Conservation (phyloP, 2,888 invertebrate genomes). For the Hirtodrosophila alboralis region DNA sequence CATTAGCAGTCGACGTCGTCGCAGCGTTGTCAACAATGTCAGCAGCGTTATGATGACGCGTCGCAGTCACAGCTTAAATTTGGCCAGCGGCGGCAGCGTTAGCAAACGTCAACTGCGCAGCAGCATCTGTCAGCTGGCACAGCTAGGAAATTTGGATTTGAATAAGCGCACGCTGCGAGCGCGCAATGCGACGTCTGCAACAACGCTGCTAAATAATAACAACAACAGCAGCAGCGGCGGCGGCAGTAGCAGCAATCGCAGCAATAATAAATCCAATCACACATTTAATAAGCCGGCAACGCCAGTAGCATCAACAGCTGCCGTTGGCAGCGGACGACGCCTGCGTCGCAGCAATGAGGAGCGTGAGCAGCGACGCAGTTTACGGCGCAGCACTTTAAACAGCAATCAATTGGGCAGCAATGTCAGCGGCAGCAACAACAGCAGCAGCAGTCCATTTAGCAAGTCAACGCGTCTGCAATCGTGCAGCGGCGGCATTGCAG, state of each 20-base stretch:
- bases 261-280: conserved; percentile 56
- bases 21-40: conserved; percentile 11
- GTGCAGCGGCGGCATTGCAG: conserved; percentile 59
- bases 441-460: conserved; percentile 46
- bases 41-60: conserved; percentile 47
- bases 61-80: conserved; percentile 42
- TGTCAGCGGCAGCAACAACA: conserved; percentile 6
- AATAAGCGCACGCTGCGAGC: conserved; percentile 82
- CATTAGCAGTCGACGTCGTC: conserved; percentile 6
- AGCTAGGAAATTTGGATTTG: conserved; percentile 63
- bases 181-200: conserved; percentile 72
- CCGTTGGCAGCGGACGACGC: conserved; percentile 30
- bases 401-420: conserved; percentile 16
- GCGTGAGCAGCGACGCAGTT: conserved; percentile 60
- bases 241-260: conserved; percentile 4
- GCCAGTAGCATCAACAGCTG: conserved; percentile 5
- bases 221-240: conserved; percentile 8
- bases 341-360: conserved; percentile 58
- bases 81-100: conserved; percentile 44
- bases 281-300: conserved; percentile 54
- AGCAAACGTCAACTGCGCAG: conserved; percentile 82
- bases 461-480: conserved; percentile 73
- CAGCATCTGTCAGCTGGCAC: conserved; percentile 56
- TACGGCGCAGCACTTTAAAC: conserved; percentile 41
- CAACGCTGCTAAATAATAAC: no score